Evolutionary conservation across 2,113 vertebrate genomes (phyloP).

Genomic region (Tonatia bakeri): DNA sequence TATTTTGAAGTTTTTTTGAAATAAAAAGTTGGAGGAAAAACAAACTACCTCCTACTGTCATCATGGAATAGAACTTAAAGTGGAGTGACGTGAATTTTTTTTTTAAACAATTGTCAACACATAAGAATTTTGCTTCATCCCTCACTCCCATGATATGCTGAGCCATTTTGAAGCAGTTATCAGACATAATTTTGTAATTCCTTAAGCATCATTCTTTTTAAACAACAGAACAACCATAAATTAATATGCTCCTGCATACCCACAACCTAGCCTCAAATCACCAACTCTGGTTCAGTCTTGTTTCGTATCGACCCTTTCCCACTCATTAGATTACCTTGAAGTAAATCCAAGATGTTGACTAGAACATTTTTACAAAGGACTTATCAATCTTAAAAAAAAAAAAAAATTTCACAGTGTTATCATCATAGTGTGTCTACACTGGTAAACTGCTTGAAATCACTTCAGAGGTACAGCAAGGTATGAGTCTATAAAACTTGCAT

Average conservation of each 20-base stretch:
- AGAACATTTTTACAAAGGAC: neutral
- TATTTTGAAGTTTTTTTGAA: neutral
- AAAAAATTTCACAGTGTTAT: neutral
- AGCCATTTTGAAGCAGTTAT: neutral
- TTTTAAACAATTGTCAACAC: too few relatives aligned
- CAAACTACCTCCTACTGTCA: neutral
- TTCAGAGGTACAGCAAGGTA: neutral
- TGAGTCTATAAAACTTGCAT: neutral
- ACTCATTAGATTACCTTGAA: neutral
- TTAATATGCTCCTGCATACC: neutral
- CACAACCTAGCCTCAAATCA: neutral
- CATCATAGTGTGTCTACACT: neutral
- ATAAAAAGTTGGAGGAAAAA: neutral
- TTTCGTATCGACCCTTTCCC: neutral
- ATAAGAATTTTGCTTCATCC: neutral
- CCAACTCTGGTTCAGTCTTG: neutral
- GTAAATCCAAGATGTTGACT: neutral
- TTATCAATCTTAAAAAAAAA: neutral
- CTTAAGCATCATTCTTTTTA: neutral
- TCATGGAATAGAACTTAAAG: neutral
- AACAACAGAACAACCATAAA: neutral
- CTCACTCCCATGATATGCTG: neutral
- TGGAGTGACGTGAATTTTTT: too few relatives aligned
- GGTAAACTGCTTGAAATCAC: neutral
- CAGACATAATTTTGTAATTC: neutral